Base-by-base conservation (phyloP, 2,113 vertebrate genomes). In the Pelodiscus sinensis region DNA sequence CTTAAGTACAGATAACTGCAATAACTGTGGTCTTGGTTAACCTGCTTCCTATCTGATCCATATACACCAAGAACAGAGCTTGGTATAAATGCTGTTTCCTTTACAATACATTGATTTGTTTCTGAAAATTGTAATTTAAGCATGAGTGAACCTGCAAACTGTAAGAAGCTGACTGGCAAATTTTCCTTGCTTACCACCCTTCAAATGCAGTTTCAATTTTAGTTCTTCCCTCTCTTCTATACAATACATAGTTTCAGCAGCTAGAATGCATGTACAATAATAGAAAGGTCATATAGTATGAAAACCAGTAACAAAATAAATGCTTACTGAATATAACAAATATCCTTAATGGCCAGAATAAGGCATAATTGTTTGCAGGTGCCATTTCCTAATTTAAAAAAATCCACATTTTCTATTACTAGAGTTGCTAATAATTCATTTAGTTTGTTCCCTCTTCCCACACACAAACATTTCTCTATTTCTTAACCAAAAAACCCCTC, bases 361-460 rank as follows among this genome's bases (percentile, higher is more conserved):
- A 58, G 75, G 56, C 38, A 18, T 35, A 56, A 50, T 79, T 54
- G 56, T 79, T 78, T 90, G 82, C 71, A 88, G 90, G 57, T 92
- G 81, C 73, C 79, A 56, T 25, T 60, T 68, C 71, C 85, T 86
- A 71, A 31, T 92, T 71, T 71, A 19, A 60, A 86, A 96, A 77
- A 89, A 57, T 62, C 79, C 24, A 15, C 75, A 56, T 84, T 86
- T 82, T 55, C 58, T 90, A 60, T 75, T 95, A 50, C 62, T 86
- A 71, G 54, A 68, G 35, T 89, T 89, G 84, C 79, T 83, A 58
- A 94, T 95, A 87, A 90, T 75, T 92, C 50, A 51, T 51, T 92
- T 95, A 22, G 12, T 55, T 95, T 81, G 50, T 86, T 92, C 85
- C 57, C 25, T 56, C 19, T 60, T 77, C 13, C 18, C 9, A 35